Base-by-base conservation (phyloP, 2,888 invertebrate genomes). In the Eucera pruinosa region DNA sequence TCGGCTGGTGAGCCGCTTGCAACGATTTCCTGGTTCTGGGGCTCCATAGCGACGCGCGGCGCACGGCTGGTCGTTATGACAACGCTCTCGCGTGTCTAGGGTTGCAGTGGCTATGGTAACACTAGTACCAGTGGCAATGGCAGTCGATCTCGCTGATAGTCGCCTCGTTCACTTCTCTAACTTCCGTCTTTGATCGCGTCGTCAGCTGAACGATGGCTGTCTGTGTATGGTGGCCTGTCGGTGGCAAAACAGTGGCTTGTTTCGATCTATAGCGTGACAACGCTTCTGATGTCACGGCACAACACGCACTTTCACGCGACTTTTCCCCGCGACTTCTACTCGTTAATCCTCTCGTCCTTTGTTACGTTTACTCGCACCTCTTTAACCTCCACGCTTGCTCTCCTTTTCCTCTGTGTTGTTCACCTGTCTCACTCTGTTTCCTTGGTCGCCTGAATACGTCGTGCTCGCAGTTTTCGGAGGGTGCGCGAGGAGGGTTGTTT, bases 1-100 rank as follows among this genome's bases (percentile, higher is more conserved):
- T 97, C 97, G 85, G 97, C 96, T 92, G 97, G 96, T 92, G 97
- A 96, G 92, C 95, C 95, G 92, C 95, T 95, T 87, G 94, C 94
- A 89, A 94, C 95, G 93, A 95, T 95, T 93, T 97, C 97, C 94
- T 96, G 96, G 92, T 93, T 95, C 93, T 96, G 96, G 93, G 95
- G 94, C 94, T 96, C 96, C 96, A 96, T 96, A 89, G 88, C 90
- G 89, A 83, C 85, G 80, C 80, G 69, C 83, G 77, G 71, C 77
- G 85, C 77, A 85, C 79, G 77, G 61, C 74, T 86, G 48, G 77
- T 86, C 72, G 82, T 79, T 75, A 79, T 84, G 78, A 75, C 83
- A 62, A 83, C 76, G 72, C 78, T 85, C 76, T 77, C 81, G 85
- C 76, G 81, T 77, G 76, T 54, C 68, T 68, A 74, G 74, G 65